Evolutionary conservation across 2,113 vertebrate genomes (phyloP).

Genomic region (Mustela lutreola): DNA sequence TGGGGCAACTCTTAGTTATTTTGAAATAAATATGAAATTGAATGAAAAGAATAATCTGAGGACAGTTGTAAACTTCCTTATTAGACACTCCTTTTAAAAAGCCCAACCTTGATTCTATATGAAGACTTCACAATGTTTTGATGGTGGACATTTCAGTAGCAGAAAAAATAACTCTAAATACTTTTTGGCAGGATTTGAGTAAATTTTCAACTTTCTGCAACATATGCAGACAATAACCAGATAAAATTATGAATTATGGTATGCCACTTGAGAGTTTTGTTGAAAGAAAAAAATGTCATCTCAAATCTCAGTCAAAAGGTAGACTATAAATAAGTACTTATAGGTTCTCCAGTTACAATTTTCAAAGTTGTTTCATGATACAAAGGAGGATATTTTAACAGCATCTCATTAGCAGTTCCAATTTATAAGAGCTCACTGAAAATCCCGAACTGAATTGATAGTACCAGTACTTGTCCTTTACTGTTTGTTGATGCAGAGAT

Average conservation of each 20-base stretch:
- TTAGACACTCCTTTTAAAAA: background rate
- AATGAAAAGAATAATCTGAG: background rate
- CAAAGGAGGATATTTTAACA: conserved; percentile 47
- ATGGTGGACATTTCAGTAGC: conserved; percentile 34
- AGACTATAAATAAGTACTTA: conserved; percentile 68
- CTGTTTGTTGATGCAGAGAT: background rate
- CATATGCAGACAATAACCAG: conserved; percentile 70
- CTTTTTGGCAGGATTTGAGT: conserved; percentile 72
- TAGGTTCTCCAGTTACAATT: conserved; percentile 51
- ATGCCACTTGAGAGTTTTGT: conserved; percentile 53
- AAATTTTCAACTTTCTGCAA: conserved; percentile 71
- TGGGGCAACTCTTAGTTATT: background rate
- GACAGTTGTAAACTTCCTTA: background rate
- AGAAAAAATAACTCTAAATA: conserved; percentile 69
- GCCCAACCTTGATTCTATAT: background rate
- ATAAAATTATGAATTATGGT: conserved; percentile 75
- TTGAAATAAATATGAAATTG: background rate
- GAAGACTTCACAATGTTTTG: conserved; percentile 63
- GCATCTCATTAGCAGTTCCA: conserved; percentile 47
- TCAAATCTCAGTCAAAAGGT: conserved; percentile 69
- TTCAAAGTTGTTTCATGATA: conserved; percentile 40
- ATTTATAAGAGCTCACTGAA: conserved; percentile 29
- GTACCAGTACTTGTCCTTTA: conserved; percentile 3
- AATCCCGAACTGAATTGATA: background rate
- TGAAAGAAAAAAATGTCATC: conserved; percentile 72